Evolutionary conservation across 2,888 invertebrate genomes (phyloP), one percentile per base, ranked within the genome.

Genomic region (Athetis lepigone): DNA sequence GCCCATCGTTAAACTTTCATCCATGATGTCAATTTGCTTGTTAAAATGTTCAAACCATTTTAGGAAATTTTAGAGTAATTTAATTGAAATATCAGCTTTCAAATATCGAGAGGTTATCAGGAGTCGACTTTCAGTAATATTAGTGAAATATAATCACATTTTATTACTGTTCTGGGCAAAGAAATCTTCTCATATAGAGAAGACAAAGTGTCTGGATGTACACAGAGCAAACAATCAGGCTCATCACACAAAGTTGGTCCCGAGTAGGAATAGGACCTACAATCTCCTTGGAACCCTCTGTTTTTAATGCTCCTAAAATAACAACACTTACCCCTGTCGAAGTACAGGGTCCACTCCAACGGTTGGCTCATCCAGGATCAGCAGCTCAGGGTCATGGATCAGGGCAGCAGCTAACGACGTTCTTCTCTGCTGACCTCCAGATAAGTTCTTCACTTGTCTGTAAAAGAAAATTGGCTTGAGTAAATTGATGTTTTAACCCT

Each of bases 291-390:
- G n/a, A n/a, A n/a, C n/a, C n/a, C n/a, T 27, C 8, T 4, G 27
- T 27, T 27, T 27, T 27, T 8, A 42, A 42, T 11, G 13, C 7
- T 23, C 6, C 0, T n/a, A 23, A 23, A n/a, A 33, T 23, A 13
- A 29, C 2, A 0, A 23, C 1, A n/a, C 70, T 64, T 87, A 97
- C 97, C 95, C 97, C 88, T 98, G 97, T 68, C 98, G 94, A 11
- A 99, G 92, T 36, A 98, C 96, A 1, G 98, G 98, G 92, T 99
- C 98, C 2, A 99, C 98, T 36, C 98, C 99, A 16, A 98, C 98
- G 0, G 98, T 99, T 0, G 98, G 98, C 85, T 99, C 99, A 85
- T 99, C 99, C 61, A 99, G 93, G 82, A 99, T 98, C 65, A 99
- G 91, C 29, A 99, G 95, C 86, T 98, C 98, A 0, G 99, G 98